A percentile compares a stretch with the other conserved stretches of the same genome.
These are phyloP conservation scores for Papilio xuthus DNA, from an alignment of 1,140 invertebrate genomes.

Conservation along the genomic window DNA sequence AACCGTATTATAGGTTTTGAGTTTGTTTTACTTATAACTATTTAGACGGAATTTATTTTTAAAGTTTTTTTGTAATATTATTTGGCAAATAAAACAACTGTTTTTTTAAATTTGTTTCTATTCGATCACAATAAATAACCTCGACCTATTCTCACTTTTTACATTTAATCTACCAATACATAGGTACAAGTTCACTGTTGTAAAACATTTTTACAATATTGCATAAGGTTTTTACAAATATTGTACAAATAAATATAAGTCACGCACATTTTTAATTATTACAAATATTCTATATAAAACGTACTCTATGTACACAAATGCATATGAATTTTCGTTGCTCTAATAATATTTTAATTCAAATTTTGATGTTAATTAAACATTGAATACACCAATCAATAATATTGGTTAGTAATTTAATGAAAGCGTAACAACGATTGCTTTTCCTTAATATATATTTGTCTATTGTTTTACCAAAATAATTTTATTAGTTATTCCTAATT, in stretches of 20 bases:
- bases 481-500: not conserved
- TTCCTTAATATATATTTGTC: not conserved
- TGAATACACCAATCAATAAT: not conserved
- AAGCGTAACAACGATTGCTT: not conserved
- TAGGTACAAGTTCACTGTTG: slow-evolving; percentile 62
- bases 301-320: not conserved
- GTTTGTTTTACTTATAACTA: not conserved
- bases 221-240: slow-evolving; percentile 46
- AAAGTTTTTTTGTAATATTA: not conserved
- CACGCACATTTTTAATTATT: not conserved
- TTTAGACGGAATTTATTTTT: slow-evolving; percentile 37
- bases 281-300: not conserved
- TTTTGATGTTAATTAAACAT: not conserved
- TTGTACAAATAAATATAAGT: not conserved
- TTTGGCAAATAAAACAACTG: slow-evolving; percentile 34
- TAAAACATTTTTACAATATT: slow-evolving; percentile 72
- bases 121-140: slow-evolving; percentile 74
- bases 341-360: not conserved
- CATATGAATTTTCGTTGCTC: not conserved
- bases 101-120: slow-evolving; percentile 57
- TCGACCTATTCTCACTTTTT: slow-evolving; percentile 55
- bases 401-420: not conserved
- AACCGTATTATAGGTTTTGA: slow-evolving; percentile 40
- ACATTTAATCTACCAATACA: slow-evolving; percentile 43
- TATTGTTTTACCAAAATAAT: not conserved